Conservation (phyloP, 2,113 vertebrate species). For the Callaeas wilsoni region DNA sequence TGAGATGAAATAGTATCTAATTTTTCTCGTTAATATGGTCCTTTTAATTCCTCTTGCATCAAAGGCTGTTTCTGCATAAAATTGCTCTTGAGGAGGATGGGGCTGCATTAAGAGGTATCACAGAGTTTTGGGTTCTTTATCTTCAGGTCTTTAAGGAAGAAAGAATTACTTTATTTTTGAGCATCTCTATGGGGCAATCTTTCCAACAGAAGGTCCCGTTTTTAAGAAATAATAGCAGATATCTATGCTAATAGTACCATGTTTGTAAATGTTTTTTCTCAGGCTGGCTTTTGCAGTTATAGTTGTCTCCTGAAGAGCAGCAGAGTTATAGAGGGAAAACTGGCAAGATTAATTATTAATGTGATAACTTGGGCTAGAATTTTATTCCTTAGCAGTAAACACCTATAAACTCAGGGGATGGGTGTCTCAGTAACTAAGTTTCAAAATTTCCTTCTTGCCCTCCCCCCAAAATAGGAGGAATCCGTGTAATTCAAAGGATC, state of each 20-base stretch:
- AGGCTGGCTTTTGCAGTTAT: not conserved
- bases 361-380: not conserved
- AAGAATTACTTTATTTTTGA: not conserved
- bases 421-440: not conserved
- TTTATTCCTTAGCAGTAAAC: not conserved
- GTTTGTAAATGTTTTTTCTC: not conserved
- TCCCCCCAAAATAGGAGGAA: not conserved
- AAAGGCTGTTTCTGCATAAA: not conserved
- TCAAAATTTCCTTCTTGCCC: not conserved
- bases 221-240: not conserved
- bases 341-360: not conserved
- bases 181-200: not conserved
- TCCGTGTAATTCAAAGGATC: not conserved
- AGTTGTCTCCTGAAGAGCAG: not conserved
- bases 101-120: not conserved
- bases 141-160: not conserved
- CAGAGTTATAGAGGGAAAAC: not conserved
- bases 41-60: constrained; percentile 13
- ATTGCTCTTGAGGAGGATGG: not conserved
- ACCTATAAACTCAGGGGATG: not conserved
- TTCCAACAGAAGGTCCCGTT: not conserved
- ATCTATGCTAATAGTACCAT: not conserved
- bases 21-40: constrained; percentile 23
- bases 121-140: not conserved
- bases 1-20: constrained; percentile 14